Evolutionary conservation across 2,888 invertebrate genomes (phyloP).

Genomic region (Chloroclystis v-ata): DNA sequence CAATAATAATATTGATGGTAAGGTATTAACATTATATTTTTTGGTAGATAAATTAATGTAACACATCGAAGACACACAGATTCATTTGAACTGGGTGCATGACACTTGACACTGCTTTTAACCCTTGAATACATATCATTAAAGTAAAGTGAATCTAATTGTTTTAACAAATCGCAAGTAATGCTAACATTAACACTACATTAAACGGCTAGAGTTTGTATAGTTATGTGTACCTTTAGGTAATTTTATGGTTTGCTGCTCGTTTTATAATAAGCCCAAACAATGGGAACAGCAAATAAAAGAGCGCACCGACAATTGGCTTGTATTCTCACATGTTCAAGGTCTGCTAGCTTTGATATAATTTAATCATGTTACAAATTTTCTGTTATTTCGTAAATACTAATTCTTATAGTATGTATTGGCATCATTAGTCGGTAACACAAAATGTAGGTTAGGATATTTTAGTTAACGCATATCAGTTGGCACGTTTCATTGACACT

Average conservation of each 20-base stretch:
- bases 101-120: constrained; percentile 36
- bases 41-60: constrained; percentile 16
- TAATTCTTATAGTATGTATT: background rate
- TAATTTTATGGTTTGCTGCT: constrained; percentile 24
- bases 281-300: constrained; percentile 16
- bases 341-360: constrained; percentile 13
- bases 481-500: constrained; percentile 65
- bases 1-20: constrained; percentile 51
- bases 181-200: constrained; percentile 2
- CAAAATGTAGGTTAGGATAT: constrained; percentile 45
- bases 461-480: constrained; percentile 50
- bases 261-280: constrained; percentile 22
- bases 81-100: constrained; percentile 63
- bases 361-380: background rate
- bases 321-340: constrained; percentile 21
- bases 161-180: constrained; percentile 9
- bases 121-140: constrained; percentile 5
- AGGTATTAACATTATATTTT: constrained; percentile 51
- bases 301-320: constrained; percentile 16
- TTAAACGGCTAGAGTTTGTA: background rate
- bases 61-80: constrained; percentile 70
- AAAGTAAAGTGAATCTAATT: constrained; percentile 4
- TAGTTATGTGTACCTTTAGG: background rate
- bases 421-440: background rate
- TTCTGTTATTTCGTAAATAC: background rate